Base-by-base conservation (phyloP, 1,140 invertebrate genomes). In the Tetramorium alpestre region DNA sequence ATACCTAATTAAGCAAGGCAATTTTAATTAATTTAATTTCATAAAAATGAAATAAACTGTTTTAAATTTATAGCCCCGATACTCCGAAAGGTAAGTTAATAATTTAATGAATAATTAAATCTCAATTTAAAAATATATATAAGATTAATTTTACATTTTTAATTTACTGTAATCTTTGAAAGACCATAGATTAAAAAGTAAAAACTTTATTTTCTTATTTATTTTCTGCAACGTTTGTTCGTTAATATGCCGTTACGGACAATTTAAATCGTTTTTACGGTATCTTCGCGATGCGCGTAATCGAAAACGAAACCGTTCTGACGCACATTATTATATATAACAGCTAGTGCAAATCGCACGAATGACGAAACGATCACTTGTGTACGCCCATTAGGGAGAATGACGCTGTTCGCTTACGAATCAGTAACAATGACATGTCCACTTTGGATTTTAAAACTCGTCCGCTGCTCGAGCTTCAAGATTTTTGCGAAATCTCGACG, bases 261-360 rank as follows among this genome's bases (percentile, higher is more conserved):
- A 84, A 77, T 77, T 82, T 62, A 70, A 77, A 90, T 90, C 54
- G 60, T 89, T 51, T 76, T 75, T 84, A 88, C 58, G 49, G 73
- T 80, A 88, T 86, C 69, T 69, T 22, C 13, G 72, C 78, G 78
- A 87, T 47, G 41, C 67, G 13, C 89, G 51, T 89, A 90, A 90
- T 89, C 85, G 80, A 89, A 90, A 89, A 90, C 73, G 60, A 80
- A 89, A 90, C 89, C 88, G 89, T 90, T 89, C 54, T 49, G 54
- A 47, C n/a, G 67, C 65, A 49, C 69, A 87, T 89, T 90, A 89
- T 89, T 89, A 87, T 87, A 75, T 87, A 84, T 87, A 75, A 49
- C 67, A 41, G 60, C 41, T 77, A 51, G 84, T 78, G 89, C 78
- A 84, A 90, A 84, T 87, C 85, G 54, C 72, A 54, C 41, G 65